Base-by-base conservation (phyloP, 1,140 invertebrate genomes). In the Formica selysi region DNA sequence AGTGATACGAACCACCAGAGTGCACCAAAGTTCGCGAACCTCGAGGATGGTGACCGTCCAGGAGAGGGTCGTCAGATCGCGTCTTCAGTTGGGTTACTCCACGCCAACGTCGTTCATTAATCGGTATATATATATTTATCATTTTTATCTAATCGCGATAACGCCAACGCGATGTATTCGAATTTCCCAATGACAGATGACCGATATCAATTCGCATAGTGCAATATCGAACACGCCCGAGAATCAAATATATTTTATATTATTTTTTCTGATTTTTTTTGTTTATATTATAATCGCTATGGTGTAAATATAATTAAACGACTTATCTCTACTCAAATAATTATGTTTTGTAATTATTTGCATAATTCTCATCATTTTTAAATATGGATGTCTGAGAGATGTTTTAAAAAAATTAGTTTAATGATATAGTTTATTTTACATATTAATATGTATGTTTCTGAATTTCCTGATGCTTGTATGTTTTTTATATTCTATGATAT, bases 41-140 rank as follows among this genome's bases (percentile, higher is more conserved):
- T 92, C 92, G 6, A 92, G 93, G 62, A 93, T 95, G 89, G 94
- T 95, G 76, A 95, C 94, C 1, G 94, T 95, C 3, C 95, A 95
- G 76, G 95, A 95, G 91, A 95, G 94, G 88, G 95, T 95, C 83
- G 94, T 95, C 89, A 92, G 95, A 41, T 95, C 95, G 26, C 89
- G 95, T 64, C 90, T 95, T 19, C 95, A 95, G 87, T 92, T 95
- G 54, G 95, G 95, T 80, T 95, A 95, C 71, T 95, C 95, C 5
- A 95, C 95, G 67, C 95, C 95, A 41, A 95, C 95, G 32, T 93
- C 92, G 86, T 95, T 95, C 86, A 95, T 95, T 84, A 95, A 94
- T 91, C 94, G 95, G 94, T 95, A 95, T 7, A 38, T 86, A 76
- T 6, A 41, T 86, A 76, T 76, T 78, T 86, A 76, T 86, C 64